phyloP scores from a whole-genome alignment of 1,140 invertebrate species.

The Drosophila kohkoa region DNA sequence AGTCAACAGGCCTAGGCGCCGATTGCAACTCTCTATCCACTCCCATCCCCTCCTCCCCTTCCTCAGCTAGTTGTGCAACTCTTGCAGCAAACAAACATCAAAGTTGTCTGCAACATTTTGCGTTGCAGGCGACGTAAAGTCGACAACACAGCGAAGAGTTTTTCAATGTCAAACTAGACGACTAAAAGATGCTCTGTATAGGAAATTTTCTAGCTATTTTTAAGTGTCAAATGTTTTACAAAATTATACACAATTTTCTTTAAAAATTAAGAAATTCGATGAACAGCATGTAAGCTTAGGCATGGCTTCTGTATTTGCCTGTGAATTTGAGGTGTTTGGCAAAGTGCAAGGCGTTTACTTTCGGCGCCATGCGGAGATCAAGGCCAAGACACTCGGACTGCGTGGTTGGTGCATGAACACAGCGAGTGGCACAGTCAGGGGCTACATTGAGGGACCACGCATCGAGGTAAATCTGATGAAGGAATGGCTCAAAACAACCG shows the following conservation, averaged over 20 bases:
- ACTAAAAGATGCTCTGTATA: background rate
- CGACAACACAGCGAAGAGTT: background rate
- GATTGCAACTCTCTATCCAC: conserved; percentile 13
- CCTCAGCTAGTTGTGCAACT: background rate
- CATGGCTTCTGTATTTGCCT: conserved; percentile 37
- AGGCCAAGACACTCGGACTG: conserved; percentile 58
- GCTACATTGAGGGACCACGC: conserved; percentile 65
- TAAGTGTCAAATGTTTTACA: no score
- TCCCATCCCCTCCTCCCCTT: background rate
- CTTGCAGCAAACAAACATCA: conserved; percentile 21
- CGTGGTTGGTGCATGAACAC: conserved; percentile 69
- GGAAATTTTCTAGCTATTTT: background rate
- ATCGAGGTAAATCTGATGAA: conserved; percentile 62
- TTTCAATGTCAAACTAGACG: conserved; percentile 13
- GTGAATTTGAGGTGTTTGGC: conserved; percentile 66
- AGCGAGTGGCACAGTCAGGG: conserved; percentile 49
- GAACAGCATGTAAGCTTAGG: background rate
- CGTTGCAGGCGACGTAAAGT: conserved; percentile 2
- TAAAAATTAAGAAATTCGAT: background rate
- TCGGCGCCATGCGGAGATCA: conserved; percentile 48
- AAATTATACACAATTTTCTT: background rate
- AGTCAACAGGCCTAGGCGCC: conserved; percentile 49
- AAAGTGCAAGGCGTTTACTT: conserved; percentile 70
- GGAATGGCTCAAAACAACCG: conserved; percentile 64
- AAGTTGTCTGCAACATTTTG: conserved; percentile 28